These are phyloP conservation scores for Ectemnius continuus DNA, from an alignment of 2,888 invertebrate species.

Conservation along the genomic window DNA sequence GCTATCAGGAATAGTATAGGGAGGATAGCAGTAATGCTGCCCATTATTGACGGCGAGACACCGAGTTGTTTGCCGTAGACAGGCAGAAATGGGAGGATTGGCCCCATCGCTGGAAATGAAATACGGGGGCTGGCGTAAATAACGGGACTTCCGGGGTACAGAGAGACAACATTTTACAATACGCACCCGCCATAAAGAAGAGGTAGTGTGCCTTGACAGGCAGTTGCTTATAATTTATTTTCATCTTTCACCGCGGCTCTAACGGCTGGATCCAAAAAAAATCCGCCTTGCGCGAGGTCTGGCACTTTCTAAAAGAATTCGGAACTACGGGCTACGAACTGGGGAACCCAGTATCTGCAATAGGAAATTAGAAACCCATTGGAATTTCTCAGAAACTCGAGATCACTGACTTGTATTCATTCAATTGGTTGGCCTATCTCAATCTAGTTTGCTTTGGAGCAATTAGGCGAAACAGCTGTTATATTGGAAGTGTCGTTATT, in stretches of 20 bases:
- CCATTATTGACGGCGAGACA: constrained; percentile 87
- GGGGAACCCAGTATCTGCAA: too few relatives aligned
- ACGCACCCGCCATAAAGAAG: constrained; percentile 91
- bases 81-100: constrained; percentile 87
- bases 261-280: constrained; percentile 2
- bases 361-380: too few relatives aligned
- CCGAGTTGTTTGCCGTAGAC: constrained; percentile 90
- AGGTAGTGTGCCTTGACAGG: constrained; percentile 93
- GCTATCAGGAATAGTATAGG: constrained; percentile 88
- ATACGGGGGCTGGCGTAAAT: background rate
- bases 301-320: too few relatives aligned
- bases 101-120: constrained; percentile 84
- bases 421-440: too few relatives aligned
- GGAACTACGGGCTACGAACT: too few relatives aligned
- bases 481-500: too few relatives aligned
- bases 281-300: background rate
- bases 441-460: too few relatives aligned
- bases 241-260: constrained; percentile 72
- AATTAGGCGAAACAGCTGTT: too few relatives aligned
- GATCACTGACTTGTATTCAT: too few relatives aligned
- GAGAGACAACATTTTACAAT: background rate
- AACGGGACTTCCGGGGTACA: background rate
- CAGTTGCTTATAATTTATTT: constrained; percentile 84
- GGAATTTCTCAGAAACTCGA: too few relatives aligned
- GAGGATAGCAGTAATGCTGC: constrained; percentile 85